Conservation (phyloP, 2,113 vertebrate species). For the Tiliqua scincoides region DNA sequence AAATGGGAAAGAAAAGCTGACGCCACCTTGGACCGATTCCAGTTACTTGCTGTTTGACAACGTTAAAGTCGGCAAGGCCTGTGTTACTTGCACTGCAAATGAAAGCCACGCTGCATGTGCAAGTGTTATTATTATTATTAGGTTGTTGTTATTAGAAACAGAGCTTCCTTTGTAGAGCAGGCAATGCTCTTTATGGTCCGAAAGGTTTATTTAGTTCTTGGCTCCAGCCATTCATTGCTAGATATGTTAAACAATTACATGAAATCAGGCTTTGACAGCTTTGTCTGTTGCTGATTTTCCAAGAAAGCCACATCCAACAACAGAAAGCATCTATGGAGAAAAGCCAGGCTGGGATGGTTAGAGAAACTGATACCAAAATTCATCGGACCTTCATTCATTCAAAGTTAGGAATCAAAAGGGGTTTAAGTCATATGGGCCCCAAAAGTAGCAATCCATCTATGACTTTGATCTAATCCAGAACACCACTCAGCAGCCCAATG, state of each 20-base stretch:
- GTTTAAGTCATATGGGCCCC: constrained; percentile 25
- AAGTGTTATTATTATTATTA: background rate
- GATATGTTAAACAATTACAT: constrained; percentile 37
- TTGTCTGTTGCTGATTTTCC: constrained; percentile 34
- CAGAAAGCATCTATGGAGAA: constrained; percentile 32
- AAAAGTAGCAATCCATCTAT: constrained; percentile 57
- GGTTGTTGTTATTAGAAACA: constrained; percentile 36
- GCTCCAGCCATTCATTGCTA: constrained; percentile 41
- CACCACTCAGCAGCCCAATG: background rate
- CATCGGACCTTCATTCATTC: constrained; percentile 42
- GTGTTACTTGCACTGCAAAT: constrained; percentile 48
- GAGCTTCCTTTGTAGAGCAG: constrained; percentile 38
- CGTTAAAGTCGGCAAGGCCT: background rate
- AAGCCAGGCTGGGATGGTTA: constrained; percentile 46
- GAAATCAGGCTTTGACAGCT: constrained; percentile 22
- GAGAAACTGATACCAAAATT: constrained; percentile 10
- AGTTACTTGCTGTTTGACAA: constrained; percentile 21
- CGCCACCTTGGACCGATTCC: constrained; percentile 37
- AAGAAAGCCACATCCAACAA: constrained; percentile 31
- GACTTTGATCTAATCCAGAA: constrained; percentile 30
- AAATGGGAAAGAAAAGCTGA: constrained; percentile 25
- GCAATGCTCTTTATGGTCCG: constrained; percentile 27
- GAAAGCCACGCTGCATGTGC: constrained; percentile 36
- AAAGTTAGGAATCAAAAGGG: constrained; percentile 36
- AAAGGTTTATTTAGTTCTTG: constrained; percentile 45